Percentiles rank a stretch among this genome's conserved stretches.
Evolutionary conservation across 2,113 vertebrate species (phyloP).

Genomic region (Zapornia atra): DNA sequence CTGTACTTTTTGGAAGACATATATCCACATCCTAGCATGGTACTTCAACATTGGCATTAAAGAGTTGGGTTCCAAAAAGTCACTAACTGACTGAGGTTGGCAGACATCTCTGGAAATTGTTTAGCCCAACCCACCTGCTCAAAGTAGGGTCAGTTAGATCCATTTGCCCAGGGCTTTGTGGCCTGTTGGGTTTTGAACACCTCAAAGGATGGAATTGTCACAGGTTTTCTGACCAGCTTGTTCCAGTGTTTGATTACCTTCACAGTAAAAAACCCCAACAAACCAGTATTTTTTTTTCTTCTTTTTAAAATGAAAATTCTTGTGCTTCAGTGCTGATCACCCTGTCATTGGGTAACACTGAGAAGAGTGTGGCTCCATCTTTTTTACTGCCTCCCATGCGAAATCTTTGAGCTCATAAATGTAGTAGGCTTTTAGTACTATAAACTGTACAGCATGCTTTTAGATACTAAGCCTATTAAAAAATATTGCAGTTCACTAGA

Average conservation of each 20-base stretch:
- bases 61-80: background rate
- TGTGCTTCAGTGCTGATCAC: background rate
- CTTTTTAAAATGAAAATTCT: background rate
- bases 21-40: background rate
- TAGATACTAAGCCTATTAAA: background rate
- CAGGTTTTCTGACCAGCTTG: background rate
- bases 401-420: background rate
- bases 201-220: background rate
- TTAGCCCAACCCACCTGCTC: background rate
- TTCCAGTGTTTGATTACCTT: background rate
- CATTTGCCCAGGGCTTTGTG: background rate
- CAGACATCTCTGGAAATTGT: background rate
- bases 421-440: background rate
- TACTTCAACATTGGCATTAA: background rate
- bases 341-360: background rate
- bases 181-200: background rate
- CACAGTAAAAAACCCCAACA: background rate
- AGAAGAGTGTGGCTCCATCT: background rate
- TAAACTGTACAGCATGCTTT: background rate
- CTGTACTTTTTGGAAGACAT: background rate
- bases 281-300: too few relatives aligned
- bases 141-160: background rate
- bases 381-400: background rate
- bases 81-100: accelerated
- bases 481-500: background rate